A percentile compares a stretch with the other conserved stretches of the same genome.
Conservation (phyloP, 2,113 vertebrate genomes). For the Syngnathus scovelli region DNA sequence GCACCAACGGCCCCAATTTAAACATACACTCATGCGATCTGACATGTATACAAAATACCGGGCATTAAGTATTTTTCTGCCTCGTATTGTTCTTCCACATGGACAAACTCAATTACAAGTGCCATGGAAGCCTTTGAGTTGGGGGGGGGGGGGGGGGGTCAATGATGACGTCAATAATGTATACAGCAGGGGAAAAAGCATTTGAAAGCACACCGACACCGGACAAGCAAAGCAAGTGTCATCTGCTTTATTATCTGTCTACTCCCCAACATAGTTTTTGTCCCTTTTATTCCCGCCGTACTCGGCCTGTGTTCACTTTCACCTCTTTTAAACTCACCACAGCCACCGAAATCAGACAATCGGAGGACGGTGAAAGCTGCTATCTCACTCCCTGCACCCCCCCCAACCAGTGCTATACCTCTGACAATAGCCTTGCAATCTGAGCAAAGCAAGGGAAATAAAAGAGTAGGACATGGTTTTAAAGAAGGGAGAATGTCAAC, state of each 20-base stretch:
- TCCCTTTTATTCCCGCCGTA: conserved; percentile 13
- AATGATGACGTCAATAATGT: conserved; percentile 34
- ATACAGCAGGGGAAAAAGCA: conserved; percentile 14
- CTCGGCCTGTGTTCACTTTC: conserved; percentile 12
- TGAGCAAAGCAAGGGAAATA: conserved; percentile 54
- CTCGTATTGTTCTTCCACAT: conserved; percentile 72
- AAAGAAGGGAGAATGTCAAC: conserved; percentile 76
- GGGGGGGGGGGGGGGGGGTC: conserved; percentile 31
- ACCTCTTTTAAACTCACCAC: conserved; percentile 28
- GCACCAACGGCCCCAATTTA: conserved; percentile 67
- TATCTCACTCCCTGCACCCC: conserved; percentile 32
- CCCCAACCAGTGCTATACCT: conserved; percentile 34
- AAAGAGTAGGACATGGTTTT: conserved; percentile 62
- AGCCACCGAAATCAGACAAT: conserved; percentile 45
- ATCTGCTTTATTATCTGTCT: conserved; percentile 4
- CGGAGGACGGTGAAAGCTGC: conserved; percentile 46
- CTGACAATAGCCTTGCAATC: conserved; percentile 66
- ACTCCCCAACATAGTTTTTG: conserved; percentile 14
- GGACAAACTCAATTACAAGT: conserved; percentile 66
- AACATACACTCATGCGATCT: conserved; percentile 66
- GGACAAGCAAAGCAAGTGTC: conserved; percentile 15
- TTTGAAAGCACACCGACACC: background rate
- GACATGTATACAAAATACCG: conserved; percentile 74
- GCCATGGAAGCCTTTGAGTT: conserved; percentile 18
- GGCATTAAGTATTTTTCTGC: conserved; percentile 61